phyloP scores from a whole-genome alignment of 2,797 vertebrate species.

The Peromyscus nudipes region DNA sequence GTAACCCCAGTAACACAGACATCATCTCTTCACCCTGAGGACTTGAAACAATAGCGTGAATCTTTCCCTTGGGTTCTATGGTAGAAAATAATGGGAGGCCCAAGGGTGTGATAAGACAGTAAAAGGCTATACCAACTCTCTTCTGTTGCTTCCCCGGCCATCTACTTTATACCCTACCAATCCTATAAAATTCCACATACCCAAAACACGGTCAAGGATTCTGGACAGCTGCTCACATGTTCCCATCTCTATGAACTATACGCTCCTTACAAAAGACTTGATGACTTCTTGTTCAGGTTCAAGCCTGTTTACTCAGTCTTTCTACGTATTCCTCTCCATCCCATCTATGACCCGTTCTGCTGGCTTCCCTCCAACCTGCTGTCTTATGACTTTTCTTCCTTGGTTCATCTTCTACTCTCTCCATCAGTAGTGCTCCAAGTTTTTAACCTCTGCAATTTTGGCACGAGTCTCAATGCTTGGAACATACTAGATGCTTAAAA shows the following conservation, averaged over 20 bases:
- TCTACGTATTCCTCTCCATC: background rate
- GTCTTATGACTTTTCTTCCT: background rate
- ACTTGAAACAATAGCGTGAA: constrained; percentile 22
- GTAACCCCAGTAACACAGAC: constrained; percentile 31
- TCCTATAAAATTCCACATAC: background rate
- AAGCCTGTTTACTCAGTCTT: background rate
- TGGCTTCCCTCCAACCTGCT: constrained; percentile 11
- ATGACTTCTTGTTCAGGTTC: background rate
- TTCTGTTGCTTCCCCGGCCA: background rate
- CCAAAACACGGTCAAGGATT: background rate
- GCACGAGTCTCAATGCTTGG: background rate
- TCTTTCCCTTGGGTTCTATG: constrained; percentile 45
- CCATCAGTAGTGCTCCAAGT: background rate
- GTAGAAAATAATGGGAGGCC: background rate
- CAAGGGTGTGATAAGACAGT: background rate
- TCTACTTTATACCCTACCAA: background rate
- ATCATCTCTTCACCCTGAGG: constrained; percentile 57
- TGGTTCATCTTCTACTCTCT: background rate
- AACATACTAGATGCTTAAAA: background rate
- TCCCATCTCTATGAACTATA: background rate
- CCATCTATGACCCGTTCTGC: background rate
- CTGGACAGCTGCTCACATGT: constrained; percentile 18
- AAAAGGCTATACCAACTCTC: background rate
- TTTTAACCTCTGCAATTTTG: constrained; percentile 7
- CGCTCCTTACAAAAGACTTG: background rate